Base-by-base conservation (phyloP, 2,888 invertebrate genomes). In the Sipha maydis region DNA sequence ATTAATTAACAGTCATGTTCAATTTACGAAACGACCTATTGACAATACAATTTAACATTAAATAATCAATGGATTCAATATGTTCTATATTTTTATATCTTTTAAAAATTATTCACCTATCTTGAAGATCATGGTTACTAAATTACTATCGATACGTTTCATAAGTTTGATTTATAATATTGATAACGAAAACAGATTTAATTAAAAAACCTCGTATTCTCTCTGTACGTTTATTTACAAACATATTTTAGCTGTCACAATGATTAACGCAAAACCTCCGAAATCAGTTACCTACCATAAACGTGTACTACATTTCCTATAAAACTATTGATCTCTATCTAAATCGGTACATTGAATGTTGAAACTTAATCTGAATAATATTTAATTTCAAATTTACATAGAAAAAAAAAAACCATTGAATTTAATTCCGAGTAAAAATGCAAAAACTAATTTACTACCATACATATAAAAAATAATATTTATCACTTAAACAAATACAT, bases 211-310 rank as follows among this genome's bases (percentile, higher is more conserved):
- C 82, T 28, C 28, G n/a, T 21, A 54, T 54, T 71, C n/a, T 25
- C 17, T 8, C 25, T 11, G 28, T 69, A 69, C 28, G 69, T 31
- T 54, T 31, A 28, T 71, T 48, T 71, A 17, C 25, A 71, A 54
- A 71, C 25, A 83, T 31, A 17, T 83, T 83, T 75, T 83, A 83
- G n/a, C 56, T 83, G 83, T 83, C 83, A 75, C 73, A 38, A 38
- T 56, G 75, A 83, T 83, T 83, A 56, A 83, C 73, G 56, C 9
- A 54, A 31, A 54, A 34, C 71, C 34, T 83, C 54, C 34, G 34
- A 75, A 83, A 21, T 28, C 75, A 83, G 38, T 56, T 83, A 83
- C 31, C 69, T n/a, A 69, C 11, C 61, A 4, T 25, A 25, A 5
- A 9, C 31, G 25, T 48, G 28, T 31, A 28, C 69, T 34, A 67